Base-by-base conservation (phyloP, 2,797 vertebrate genomes). In the Falco biarmicus region DNA sequence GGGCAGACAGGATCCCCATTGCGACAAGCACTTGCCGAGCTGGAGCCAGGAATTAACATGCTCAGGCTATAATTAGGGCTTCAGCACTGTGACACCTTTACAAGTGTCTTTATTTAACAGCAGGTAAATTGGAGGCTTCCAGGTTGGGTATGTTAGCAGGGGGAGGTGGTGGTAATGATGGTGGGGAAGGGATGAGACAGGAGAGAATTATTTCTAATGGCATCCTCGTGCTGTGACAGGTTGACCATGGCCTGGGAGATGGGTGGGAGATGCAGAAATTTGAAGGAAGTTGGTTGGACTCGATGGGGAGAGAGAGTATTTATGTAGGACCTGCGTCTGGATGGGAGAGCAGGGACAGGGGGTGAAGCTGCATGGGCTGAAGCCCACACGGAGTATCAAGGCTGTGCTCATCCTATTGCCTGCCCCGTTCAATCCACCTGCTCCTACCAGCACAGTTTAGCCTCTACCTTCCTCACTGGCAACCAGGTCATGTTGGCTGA, bases 1-100 rank as follows among this genome's bases (percentile, higher is more conserved):
- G 92, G 96, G 96, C 94, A 97, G 97, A 95, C 96, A 97, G 96
- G 96, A 98, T 92, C 97, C 97, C 97, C 54, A 9, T 19, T 32
- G 93, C 88, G 92, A 95, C 89, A 89, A 73, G 94, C 73, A 18
- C 95, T 89, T 39, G 9, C 57, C 25, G 95, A 96, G 96, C 96
- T 32, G 37, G 91, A 97, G 89, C 91, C 4, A 9, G 74, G 96
- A 98, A 98, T 98, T 98, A 98, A 95, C 97, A 74, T 85, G 91
- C 97, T 94, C 96, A 97, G 92, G 96, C 94, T 98, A 97, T 98
- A 98, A 98, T 98, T 98, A 98, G 98, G 97, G 96, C 97, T 98
- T 98, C 98, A 95, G 95, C 75, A 51, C 75, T 28, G 16, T 98
- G 98, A 98, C 98, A 98, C 98, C 97, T 96, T 97, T 93, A 96